phyloP scores from a whole-genome alignment of 2,113 vertebrate genomes.

The Saccopteryx leptura region DNA sequence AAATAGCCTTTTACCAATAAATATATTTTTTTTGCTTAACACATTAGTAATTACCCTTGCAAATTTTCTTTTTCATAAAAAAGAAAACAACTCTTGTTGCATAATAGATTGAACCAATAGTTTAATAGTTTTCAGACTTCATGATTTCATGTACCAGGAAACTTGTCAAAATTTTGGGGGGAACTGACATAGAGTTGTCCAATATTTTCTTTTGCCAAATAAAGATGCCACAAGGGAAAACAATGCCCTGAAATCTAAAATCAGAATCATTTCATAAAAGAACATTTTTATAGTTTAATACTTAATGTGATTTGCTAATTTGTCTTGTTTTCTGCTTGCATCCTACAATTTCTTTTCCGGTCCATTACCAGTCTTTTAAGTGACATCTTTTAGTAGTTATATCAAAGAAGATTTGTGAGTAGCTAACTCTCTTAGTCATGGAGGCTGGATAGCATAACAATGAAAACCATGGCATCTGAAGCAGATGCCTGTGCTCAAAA shows the following conservation, averaged over 20 bases:
- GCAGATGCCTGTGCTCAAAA: not conserved
- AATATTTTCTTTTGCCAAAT: conserved; percentile 57
- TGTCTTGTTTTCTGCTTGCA: conserved; percentile 45
- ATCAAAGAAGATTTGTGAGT: not conserved
- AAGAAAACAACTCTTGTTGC: not conserved
- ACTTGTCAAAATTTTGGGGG: conserved; percentile 26
- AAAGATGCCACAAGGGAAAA: not conserved
- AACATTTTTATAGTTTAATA: conserved; percentile 1
- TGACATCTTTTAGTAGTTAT: not conserved
- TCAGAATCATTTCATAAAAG: conserved; percentile 49
- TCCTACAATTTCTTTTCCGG: conserved; percentile 5
- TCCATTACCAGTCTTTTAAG: not conserved
- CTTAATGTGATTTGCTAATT: not conserved
- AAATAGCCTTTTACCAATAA: conserved; percentile 36
- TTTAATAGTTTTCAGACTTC: conserved; percentile 62
- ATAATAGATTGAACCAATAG: conserved; percentile 32
- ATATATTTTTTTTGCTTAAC: conserved; percentile 42
- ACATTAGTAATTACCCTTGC: conserved; percentile 1
- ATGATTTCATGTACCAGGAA: conserved; percentile 49
- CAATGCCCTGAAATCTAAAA: not conserved
- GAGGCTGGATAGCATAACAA: not conserved
- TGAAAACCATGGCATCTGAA: not conserved
- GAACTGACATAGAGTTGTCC: not conserved
- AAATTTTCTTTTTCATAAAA: conserved; percentile 46
- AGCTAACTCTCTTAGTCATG: not conserved